A percentile compares a stretch with the other conserved stretches of the same genome.
These are phyloP conservation scores for Strix occidentalis DNA, from an alignment of 2,797 vertebrate genomes.

Conservation along the genomic window DNA sequence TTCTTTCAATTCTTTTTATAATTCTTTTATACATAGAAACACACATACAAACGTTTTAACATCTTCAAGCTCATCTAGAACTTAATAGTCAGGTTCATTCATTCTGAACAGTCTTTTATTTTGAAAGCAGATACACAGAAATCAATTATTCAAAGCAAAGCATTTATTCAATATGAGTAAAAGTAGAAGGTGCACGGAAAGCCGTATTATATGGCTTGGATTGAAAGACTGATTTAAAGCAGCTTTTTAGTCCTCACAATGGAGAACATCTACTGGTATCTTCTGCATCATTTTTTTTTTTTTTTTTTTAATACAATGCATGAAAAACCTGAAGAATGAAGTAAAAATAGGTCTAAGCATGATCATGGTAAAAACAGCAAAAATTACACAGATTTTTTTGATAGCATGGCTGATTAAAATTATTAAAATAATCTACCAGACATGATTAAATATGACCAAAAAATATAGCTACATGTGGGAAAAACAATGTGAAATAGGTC, in stretches of 20 bases:
- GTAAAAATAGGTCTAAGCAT: background rate
- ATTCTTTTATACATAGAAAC: background rate
- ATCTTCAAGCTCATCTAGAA: background rate
- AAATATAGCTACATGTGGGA: rapidly evolving
- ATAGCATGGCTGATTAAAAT: background rate
- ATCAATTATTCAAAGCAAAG: slow-evolving; percentile 1
- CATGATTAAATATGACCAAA: background rate
- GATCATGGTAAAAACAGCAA: background rate
- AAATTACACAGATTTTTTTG: background rate
- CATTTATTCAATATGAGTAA: background rate
- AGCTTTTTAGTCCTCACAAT: background rate
- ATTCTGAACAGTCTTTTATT: background rate
- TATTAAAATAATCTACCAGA: background rate
- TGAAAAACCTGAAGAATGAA: background rate
- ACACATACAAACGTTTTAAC: background rate
- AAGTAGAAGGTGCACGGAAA: background rate
- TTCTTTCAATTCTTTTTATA: background rate
- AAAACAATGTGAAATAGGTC: background rate
- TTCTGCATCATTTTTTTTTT: background rate
- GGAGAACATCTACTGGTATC: background rate
- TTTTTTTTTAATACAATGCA: background rate
- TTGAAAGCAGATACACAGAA: background rate
- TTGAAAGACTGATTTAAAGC: background rate
- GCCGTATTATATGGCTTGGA: background rate
- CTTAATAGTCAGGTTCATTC: background rate